phyloP scores from a whole-genome alignment of 2,113 vertebrate genomes.

The Otis tarda region DNA sequence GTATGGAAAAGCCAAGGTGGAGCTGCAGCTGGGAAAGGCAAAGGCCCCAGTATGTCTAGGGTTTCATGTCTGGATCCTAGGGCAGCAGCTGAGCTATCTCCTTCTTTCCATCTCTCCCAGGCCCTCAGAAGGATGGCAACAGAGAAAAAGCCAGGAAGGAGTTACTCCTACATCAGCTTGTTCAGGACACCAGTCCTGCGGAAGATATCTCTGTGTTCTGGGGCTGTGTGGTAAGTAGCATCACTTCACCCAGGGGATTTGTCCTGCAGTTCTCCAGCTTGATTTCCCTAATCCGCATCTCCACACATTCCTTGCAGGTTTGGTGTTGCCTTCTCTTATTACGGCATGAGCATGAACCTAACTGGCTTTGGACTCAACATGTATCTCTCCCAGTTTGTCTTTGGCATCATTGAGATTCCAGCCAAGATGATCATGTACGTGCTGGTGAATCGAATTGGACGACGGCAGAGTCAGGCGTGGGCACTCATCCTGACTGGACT shows the following conservation, averaged over 20 bases:
- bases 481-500: constrained; percentile 73
- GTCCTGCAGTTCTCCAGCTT: not conserved
- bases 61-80: not conserved
- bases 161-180: constrained; percentile 53
- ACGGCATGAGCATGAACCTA: constrained; percentile 83
- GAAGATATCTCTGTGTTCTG: constrained; percentile 52
- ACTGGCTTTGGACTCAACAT: constrained; percentile 80
- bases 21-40: not conserved
- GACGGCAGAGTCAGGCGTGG: constrained; percentile 75
- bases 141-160: constrained; percentile 8
- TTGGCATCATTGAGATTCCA: constrained; percentile 79
- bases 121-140: constrained; percentile 22
- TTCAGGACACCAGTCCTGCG: constrained; percentile 54
- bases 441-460: constrained; percentile 72
- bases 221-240: constrained; percentile 29
- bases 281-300: not conserved
- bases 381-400: constrained; percentile 85
- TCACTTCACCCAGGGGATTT: not conserved
- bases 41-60: not conserved
- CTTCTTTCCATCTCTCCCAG: not conserved
- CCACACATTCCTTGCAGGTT: constrained; percentile 72
- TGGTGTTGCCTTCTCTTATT: constrained; percentile 85
- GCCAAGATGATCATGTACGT: constrained; percentile 80
- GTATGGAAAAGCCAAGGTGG: not conserved
- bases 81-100: not conserved